These are phyloP conservation scores for Hormaphis cornu DNA, from an alignment of 1,140 invertebrate species.

Conservation along the genomic window DNA sequence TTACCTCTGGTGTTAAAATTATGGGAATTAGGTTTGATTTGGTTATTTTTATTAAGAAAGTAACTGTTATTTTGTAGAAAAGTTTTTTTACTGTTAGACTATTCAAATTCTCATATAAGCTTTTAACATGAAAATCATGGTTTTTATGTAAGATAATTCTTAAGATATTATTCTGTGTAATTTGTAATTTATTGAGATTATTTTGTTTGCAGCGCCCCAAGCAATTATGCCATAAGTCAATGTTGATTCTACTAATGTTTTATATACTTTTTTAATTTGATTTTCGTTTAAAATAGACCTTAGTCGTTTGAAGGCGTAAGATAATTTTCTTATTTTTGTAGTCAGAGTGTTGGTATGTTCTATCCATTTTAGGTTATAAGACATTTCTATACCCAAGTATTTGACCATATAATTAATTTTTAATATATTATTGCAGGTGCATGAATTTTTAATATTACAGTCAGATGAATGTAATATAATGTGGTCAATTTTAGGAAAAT, in stretches of 20 bases:
- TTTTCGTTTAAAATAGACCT: neutral
- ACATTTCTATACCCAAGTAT: constrained; percentile 4
- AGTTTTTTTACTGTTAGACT: neutral
- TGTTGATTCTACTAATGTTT: neutral
- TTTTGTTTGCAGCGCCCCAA: neutral
- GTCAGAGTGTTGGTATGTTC: neutral
- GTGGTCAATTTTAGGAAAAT: neutral
- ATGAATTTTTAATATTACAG: neutral
- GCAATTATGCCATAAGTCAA: neutral
- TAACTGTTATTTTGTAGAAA: neutral
- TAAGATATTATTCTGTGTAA: neutral
- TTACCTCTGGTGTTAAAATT: constrained; percentile 3
- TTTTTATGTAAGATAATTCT: neutral
- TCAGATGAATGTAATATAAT: neutral
- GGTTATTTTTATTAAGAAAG: neutral
- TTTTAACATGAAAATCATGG: neutral
- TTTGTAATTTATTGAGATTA: neutral
- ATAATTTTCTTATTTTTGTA: neutral
- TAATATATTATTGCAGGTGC: neutral
- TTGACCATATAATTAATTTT: neutral
- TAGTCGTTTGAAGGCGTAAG: neutral
- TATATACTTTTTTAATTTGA: neutral
- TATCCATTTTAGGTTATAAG: neutral
- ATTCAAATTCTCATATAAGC: neutral
- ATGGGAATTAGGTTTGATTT: neutral